Percentiles rank a stretch among this genome's conserved stretches.
Evolutionary conservation across 2,797 vertebrate genomes (phyloP).

Genomic region (Coregonus sp.): DNA sequence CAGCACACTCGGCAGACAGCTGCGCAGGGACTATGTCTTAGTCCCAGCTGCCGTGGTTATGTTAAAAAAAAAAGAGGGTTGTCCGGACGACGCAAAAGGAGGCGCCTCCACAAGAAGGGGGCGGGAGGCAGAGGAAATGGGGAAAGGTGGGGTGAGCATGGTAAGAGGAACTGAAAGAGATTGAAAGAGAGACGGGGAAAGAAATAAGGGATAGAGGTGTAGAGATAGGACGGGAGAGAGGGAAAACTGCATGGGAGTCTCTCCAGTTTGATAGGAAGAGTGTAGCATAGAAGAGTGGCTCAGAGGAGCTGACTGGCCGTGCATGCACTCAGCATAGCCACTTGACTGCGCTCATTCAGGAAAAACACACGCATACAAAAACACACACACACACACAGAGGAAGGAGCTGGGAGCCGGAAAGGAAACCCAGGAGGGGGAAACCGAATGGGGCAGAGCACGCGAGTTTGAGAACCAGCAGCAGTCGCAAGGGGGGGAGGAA

Average conservation of each 20-base stretch:
- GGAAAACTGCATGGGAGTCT: conserved; percentile 36
- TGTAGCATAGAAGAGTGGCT: conserved; percentile 49
- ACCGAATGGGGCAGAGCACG: conserved; percentile 30
- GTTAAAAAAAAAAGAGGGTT: conserved; percentile 23
- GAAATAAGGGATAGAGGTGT: conserved; percentile 11
- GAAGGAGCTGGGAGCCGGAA: not conserved
- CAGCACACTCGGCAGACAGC: conserved; percentile 15
- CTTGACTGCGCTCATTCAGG: not conserved
- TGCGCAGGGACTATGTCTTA: conserved; percentile 41
- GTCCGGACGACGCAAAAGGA: conserved; percentile 37
- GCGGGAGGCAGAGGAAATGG: conserved; percentile 13
- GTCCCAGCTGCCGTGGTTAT: conserved; percentile 66
- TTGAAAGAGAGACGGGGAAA: conserved; percentile 21
- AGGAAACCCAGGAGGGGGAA: conserved; percentile 22
- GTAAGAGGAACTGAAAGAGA: conserved; percentile 22
- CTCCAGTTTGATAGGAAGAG: conserved; percentile 9
- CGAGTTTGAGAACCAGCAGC: not conserved
- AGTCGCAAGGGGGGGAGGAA: not conserved
- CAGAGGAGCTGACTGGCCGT: conserved; percentile 37
- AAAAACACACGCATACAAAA: conserved; percentile 18
- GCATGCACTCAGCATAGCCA: not conserved
- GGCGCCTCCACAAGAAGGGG: conserved; percentile 18
- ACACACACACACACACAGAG: conserved; percentile 11
- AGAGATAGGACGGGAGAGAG: conserved; percentile 29
- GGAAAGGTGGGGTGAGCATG: conserved; percentile 15